A percentile compares a stretch with the other conserved stretches of the same genome.
Evolutionary conservation across 35 echinoderm and acorn worm genomes (phyloP).

Genomic region (Lytechinus pictus): DNA sequence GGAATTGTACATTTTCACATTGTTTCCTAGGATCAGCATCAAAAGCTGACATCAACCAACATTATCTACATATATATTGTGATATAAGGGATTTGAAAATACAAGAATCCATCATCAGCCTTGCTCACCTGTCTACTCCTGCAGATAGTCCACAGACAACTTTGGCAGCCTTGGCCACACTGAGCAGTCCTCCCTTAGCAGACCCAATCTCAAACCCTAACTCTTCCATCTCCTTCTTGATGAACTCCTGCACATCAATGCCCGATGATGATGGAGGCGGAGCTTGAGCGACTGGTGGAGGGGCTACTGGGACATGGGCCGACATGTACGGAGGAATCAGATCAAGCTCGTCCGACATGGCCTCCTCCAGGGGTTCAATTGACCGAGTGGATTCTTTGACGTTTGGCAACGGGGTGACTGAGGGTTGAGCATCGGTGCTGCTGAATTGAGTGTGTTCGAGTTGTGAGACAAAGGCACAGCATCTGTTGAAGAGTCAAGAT

Average conservation of each 20-base stretch:
- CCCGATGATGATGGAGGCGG: conserved; percentile 41
- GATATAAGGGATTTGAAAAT: no score
- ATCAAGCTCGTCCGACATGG: conserved; percentile 61
- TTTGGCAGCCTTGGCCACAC: conserved; percentile 80
- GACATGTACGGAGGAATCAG: conserved; percentile 76
- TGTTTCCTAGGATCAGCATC: no score
- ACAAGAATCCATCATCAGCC: no score
- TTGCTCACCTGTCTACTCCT: conserved; percentile 90
- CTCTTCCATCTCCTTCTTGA: conserved; percentile 87
- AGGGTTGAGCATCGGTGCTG: conserved; percentile 64
- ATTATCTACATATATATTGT: no score
- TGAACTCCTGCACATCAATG: conserved; percentile 83
- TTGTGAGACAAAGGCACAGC: conserved; percentile 98
- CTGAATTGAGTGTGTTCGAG: conserved; percentile 98
- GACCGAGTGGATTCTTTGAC: conserved; percentile 45
- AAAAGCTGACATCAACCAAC: no score
- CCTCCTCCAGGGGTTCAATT: conserved; percentile 4
- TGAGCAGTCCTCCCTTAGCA: conserved; percentile 81
- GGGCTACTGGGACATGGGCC: conserved; percentile 47
- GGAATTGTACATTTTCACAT: no score
- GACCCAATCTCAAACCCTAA: conserved; percentile 92
- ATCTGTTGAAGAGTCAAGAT: conserved; percentile 58
- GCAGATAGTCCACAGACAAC: conserved; percentile 91
- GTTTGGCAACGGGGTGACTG: conserved; percentile 68
- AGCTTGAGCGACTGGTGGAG: conserved; percentile 12